Base-by-base conservation (phyloP, 1,140 invertebrate species). In the Aphaenogaster ashmeadi region DNA sequence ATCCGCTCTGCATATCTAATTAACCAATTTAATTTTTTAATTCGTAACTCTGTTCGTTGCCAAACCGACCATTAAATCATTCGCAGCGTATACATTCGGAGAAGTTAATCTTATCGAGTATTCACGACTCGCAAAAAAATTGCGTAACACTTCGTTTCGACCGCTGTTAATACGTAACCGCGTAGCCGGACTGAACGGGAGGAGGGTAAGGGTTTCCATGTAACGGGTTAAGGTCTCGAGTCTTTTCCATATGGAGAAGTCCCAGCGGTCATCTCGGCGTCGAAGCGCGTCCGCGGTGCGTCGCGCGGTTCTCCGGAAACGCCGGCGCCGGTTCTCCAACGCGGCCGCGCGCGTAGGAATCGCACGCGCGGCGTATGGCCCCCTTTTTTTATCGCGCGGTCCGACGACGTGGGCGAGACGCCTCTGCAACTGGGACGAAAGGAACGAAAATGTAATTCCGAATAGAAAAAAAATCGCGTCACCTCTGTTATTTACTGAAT, bases 281-380 rank as follows among this genome's bases (percentile, higher is more conserved):
- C 62, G 36, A 75, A 54, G 74, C 47, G 47, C 83, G 74, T 47
- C 5, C 38, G 74, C 74, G 47, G 9, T 33, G 60, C 60, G 83
- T 86, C 60, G 58, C 83, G 60, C 83, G 72, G 83, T 41, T 66
- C 50, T 52, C 13, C 50, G 36, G 44, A 69, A 86, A 67, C 56
- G 47, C 38, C 9, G 27, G 27, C 21, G 2, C 27, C 44, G 7
- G 66, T 66, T 38, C 38, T 69, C 66, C 66, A 50, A 33, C 50
- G 69, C n/a, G 84, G 66, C 69, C 77, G 85, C 72, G 83, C n/a
- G 84, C 85, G 88, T 79, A 90, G 79, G 86, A 89, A 89, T 87
- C 79, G 74, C 50, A 52, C 60, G 60, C 27, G 27, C 67, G 87
- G 21, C 44, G 77, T 58, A 41, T 71, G 60, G 64, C 78, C 66